Conservation (phyloP, 2,888 invertebrate species). For the Eueremaeus valkanovi region DNA sequence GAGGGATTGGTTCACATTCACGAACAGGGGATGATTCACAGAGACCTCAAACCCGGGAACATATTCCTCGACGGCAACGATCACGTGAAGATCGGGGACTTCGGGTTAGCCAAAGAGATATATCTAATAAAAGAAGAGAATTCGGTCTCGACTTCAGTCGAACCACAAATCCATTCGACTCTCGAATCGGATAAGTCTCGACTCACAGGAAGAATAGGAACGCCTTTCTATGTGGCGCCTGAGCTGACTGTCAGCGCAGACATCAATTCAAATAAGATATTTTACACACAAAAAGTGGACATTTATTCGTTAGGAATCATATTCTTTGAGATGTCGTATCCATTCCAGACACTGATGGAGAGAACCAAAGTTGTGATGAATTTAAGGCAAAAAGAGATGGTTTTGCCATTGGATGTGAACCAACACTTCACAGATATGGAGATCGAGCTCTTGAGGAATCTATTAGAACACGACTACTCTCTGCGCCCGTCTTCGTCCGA, state of each 20-base stretch:
- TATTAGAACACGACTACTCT: conserved; percentile 77
- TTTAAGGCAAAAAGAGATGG: conserved; percentile 65
- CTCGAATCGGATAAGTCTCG: conserved; percentile 14
- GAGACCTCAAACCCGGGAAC: conserved; percentile 65
- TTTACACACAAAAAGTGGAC: conserved; percentile 61
- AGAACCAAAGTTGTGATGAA: conserved; percentile 70
- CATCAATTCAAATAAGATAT: conserved; percentile 32
- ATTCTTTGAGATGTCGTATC: conserved; percentile 91
- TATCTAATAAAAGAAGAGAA: conserved; percentile 56
- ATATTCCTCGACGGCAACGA: conserved; percentile 87
- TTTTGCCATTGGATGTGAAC: conserved; percentile 67
- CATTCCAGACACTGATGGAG: conserved; percentile 86
- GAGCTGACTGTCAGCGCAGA: conserved; percentile 60
- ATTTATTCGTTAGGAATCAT: conserved; percentile 85
- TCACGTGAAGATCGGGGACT: conserved; percentile 96
- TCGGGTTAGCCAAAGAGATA: conserved; percentile 82
- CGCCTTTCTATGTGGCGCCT: conserved; percentile 90
- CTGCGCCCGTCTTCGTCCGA: conserved; percentile 80
- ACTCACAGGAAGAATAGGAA: conserved; percentile 64
- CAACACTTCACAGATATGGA: conserved; percentile 53
- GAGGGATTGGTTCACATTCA: conserved; percentile 89
- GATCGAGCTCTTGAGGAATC: conserved; percentile 59
- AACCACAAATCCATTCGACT: background rate
- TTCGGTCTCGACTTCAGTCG: background rate
- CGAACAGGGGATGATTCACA: conserved; percentile 58